Evolutionary conservation across 2,797 vertebrate genomes (phyloP), one percentile per base, ranked within the genome.

Genomic region (Coranthus polyacanthus): DNA sequence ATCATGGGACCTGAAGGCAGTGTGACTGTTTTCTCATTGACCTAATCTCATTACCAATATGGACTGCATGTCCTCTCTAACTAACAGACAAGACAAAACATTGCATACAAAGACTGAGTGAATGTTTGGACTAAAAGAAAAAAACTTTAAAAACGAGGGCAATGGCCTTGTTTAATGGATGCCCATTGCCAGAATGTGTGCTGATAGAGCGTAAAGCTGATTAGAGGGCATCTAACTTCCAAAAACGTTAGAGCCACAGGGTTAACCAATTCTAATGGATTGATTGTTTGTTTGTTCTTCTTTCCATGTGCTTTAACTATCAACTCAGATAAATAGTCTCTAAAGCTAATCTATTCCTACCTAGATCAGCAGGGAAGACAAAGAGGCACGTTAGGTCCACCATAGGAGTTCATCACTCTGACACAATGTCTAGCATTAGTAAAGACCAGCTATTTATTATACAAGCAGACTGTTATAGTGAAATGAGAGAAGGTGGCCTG

Each of bases 191-290:
- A 92, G 90, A 90, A 92, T 89, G 91, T 92, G 93, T 89, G 92
- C 88, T 93, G 93, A 94, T 92, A 89, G 91, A 92, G 91, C 87
- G 83, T 89, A 92, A 91, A 93, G 90, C 94, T 91, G 93, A 94
- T 95, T 93, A 93, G 92, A 92, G 91, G 92, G 88, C 87, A 88
- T 78, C 92, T 90, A 92, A 92, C 92, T 92, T 87, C 82, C 85
- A 93, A 93, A 93, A 93, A 89, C 85, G 88, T 90, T 84, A 86
- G 85, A 72, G 89, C 90, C 57, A 82, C 80, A 77, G 89, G 85
- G 88, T 89, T 92, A 92, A 88, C 90, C 68, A 77, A 79, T 87
- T 82, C 90, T 84, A 78, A 79, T 56, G 62, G 71, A 91, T 88
- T 79, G 83, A 88, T 87, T 53, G 70, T 66, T 79, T 53, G 70